Evolutionary conservation across 2,797 vertebrate genomes (phyloP).

Genomic region (Hapalemur alaotrensis): DNA sequence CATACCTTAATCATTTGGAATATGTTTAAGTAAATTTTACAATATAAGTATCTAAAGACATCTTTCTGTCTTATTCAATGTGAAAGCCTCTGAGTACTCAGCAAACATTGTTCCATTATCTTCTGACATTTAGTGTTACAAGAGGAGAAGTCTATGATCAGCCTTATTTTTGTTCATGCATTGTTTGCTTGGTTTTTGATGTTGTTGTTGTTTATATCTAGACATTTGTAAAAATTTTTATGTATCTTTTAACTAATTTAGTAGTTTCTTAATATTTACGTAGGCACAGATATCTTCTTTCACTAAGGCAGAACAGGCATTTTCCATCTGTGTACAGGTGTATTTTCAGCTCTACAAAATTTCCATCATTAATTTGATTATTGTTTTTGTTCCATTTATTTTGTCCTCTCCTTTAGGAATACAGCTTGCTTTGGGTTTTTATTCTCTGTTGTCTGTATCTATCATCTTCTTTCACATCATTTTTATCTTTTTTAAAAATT

Average conservation of each 20-base stretch:
- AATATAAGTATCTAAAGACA: neutral
- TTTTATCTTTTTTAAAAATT: neutral
- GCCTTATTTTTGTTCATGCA: neutral
- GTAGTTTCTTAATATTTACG: neutral
- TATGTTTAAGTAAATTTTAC: neutral
- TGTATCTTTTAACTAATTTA: neutral
- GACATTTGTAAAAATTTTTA: neutral
- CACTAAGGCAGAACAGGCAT: neutral
- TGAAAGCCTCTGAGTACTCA: neutral
- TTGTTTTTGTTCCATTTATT: neutral
- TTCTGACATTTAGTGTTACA: neutral
- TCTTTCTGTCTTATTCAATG: neutral
- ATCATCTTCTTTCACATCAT: neutral
- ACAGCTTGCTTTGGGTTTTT: neutral
- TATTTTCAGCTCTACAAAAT: neutral
- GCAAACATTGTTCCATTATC: neutral
- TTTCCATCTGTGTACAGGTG: neutral
- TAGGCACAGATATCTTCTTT: neutral
- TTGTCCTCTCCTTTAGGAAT: neutral
- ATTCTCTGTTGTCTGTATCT: neutral
- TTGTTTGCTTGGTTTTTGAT: neutral
- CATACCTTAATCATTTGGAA: neutral
- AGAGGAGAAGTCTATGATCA: neutral
- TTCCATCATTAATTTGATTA: neutral
- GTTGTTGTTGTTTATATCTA: neutral